phyloP scores from a whole-genome alignment of 2,113 vertebrate species.

The Atrichornis clamosus region DNA sequence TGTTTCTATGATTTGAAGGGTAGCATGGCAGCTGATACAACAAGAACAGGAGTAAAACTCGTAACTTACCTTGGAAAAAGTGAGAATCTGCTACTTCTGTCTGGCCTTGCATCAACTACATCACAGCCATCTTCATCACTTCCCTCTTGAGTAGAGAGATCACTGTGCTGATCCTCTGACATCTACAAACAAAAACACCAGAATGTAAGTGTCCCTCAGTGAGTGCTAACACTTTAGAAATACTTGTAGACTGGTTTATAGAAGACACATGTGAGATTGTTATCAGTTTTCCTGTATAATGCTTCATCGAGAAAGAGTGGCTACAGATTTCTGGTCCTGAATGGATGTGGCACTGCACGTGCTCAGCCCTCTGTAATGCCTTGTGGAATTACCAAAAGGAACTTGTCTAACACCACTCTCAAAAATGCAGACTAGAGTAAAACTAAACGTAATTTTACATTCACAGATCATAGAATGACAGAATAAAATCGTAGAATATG shows the following conservation, averaged over 20 bases:
- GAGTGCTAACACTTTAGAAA: background rate
- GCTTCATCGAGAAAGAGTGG: background rate
- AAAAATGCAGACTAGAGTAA: background rate
- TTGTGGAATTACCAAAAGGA: background rate
- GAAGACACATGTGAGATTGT: background rate
- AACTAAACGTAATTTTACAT: background rate
- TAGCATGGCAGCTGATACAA: background rate
- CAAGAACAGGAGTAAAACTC: background rate
- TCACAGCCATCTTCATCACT: background rate
- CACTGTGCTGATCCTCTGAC: background rate
- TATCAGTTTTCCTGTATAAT: background rate
- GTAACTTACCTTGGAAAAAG: constrained; percentile 73
- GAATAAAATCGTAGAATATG: background rate
- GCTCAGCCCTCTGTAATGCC: background rate
- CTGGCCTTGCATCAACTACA: constrained; percentile 75
- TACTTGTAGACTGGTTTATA: background rate
- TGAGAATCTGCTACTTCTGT: constrained; percentile 77
- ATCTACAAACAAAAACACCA: background rate
- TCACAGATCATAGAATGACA: background rate
- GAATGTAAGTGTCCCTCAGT: background rate
- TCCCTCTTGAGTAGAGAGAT: background rate
- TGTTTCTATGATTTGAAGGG: background rate
- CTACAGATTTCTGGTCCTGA: background rate
- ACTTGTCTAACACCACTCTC: background rate
- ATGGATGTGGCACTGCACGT: background rate